Percentiles rank a stretch among this genome's conserved stretches.
These are phyloP conservation scores for Rhabdophis nuchalis DNA, from an alignment of 2,797 vertebrate species.

Conservation along the genomic window DNA sequence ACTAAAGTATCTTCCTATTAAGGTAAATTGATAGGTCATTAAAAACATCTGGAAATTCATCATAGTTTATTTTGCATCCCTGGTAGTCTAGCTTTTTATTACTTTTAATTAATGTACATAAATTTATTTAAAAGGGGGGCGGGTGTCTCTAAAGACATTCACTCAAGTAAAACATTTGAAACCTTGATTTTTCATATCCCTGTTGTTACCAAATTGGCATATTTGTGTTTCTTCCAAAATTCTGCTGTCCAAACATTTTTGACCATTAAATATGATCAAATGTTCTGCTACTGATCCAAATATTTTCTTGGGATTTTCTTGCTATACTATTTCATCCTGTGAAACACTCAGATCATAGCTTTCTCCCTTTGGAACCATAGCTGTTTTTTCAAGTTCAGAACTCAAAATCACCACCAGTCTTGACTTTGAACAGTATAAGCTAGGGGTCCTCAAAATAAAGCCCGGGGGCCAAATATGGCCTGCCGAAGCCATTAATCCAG, in stretches of 20 bases:
- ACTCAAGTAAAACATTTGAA: neutral
- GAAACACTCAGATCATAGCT: neutral
- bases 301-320: neutral
- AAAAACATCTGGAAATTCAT: neutral
- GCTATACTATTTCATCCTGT: no score
- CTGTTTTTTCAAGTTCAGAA: neutral
- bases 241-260: neutral
- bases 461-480: no score
- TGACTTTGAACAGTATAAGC: neutral
- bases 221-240: neutral
- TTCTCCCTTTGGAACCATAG: neutral
- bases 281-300: neutral
- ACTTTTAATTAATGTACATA: neutral
- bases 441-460: no score
- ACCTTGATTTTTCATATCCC: neutral
- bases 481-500: no score
- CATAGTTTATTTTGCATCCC: neutral
- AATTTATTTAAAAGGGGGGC: neutral
- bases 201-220: neutral
- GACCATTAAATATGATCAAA: neutral
- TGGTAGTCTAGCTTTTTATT: neutral
- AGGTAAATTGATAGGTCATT: neutral
- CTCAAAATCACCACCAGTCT: neutral
- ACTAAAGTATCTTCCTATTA: neutral
- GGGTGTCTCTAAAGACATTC: neutral